Evolutionary conservation across 2,113 vertebrate genomes (phyloP).

Genomic region (Perca flavescens): DNA sequence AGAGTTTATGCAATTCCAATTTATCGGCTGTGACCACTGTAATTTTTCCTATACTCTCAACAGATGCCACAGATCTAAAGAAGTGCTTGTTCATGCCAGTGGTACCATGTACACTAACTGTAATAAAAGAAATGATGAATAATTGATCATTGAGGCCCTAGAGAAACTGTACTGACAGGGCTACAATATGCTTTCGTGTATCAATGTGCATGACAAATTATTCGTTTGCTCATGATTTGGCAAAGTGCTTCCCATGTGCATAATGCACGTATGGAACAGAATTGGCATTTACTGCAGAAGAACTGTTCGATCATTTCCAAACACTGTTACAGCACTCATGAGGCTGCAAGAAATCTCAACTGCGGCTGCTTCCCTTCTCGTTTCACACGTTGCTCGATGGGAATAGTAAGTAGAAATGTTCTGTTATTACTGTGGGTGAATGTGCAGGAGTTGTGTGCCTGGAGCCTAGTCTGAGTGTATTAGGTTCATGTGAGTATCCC

Average conservation of each 20-base stretch:
- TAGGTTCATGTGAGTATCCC: conserved; percentile 17
- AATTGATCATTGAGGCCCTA: conserved; percentile 55
- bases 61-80: conserved; percentile 34
- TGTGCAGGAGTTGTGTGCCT: conserved; percentile 9
- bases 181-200: conserved; percentile 41
- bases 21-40: neutral
- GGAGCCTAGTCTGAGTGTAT: conserved; percentile 23
- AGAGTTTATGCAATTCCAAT: conserved; percentile 1
- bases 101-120: conserved; percentile 29
- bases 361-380: neutral
- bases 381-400: conserved; percentile 25
- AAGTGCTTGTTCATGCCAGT: conserved; percentile 10
- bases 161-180: conserved; percentile 35
- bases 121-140: conserved; percentile 62
- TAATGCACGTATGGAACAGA: conserved; percentile 25
- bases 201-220: conserved; percentile 61
- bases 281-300: conserved; percentile 20
- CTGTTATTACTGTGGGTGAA: conserved; percentile 25
- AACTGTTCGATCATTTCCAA: neutral
- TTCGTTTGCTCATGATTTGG: conserved; percentile 4
- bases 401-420: conserved; percentile 8
- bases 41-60: conserved; percentile 17
- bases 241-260: conserved; percentile 59
- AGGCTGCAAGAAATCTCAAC: neutral
- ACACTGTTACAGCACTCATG: neutral